A percentile compares a stretch with the other conserved stretches of the same genome.
Evolutionary conservation across 2,797 vertebrate genomes (phyloP).

Genomic region (Hozukius guyotensis): DNA sequence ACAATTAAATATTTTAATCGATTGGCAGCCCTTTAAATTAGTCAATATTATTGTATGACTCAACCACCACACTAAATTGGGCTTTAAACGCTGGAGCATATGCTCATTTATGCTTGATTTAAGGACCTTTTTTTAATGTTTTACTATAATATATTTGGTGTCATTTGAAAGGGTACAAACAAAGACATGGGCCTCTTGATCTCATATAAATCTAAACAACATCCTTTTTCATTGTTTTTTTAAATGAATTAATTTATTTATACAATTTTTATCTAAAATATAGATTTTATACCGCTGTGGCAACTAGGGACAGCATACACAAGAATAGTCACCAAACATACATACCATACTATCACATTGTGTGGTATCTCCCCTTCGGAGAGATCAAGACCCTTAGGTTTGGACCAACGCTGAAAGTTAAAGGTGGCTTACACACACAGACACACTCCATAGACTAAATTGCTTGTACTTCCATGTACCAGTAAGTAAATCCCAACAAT

Average conservation of each 20-base stretch:
- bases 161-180: background rate
- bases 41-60: background rate
- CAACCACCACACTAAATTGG: background rate
- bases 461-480: background rate
- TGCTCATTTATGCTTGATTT: background rate
- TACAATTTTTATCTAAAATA: background rate
- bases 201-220: background rate
- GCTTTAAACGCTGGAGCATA: background rate
- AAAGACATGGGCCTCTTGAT: background rate
- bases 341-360: background rate
- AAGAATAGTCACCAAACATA: background rate
- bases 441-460: background rate
- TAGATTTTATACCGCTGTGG: background rate
- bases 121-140: background rate
- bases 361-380: background rate
- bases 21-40: too few relatives aligned
- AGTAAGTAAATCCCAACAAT: background rate
- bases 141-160: background rate
- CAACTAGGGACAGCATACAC: rapidly evolving
- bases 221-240: background rate
- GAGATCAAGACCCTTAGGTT: background rate
- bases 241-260: too few relatives aligned
- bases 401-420: background rate
- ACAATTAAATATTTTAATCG: too few relatives aligned
- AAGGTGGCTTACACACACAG: background rate